phyloP scores from a whole-genome alignment of 2,797 vertebrate genomes.

The Poliocrania exsul region DNA sequence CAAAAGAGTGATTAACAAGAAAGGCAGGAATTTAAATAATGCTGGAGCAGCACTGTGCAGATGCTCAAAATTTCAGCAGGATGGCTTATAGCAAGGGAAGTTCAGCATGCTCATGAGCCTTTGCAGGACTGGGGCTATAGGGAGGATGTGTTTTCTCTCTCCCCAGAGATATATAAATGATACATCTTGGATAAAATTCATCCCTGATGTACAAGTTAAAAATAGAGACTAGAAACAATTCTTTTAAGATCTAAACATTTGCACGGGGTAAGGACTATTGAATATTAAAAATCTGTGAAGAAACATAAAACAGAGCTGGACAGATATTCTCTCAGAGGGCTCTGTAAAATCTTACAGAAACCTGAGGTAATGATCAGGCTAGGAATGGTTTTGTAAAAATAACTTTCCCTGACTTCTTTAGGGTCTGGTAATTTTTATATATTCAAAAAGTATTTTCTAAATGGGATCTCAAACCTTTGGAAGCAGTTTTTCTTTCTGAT shows the following conservation, averaged over 20 bases:
- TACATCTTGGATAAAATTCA: conserved; percentile 53
- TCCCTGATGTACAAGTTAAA: conserved; percentile 60
- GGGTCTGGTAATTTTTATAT: not conserved
- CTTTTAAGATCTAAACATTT: conserved; percentile 60
- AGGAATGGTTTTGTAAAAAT: conserved; percentile 36
- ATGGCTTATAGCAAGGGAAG: not conserved
- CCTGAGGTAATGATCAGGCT: conserved; percentile 7
- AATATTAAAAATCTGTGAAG: conserved; percentile 70
- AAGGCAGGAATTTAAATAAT: conserved; percentile 36
- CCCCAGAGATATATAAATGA: conserved; percentile 36
- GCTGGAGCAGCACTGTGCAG: not conserved
- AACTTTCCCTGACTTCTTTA: not conserved
- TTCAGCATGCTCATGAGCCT: not conserved
- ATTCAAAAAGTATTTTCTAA: not conserved
- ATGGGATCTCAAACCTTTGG: not conserved
- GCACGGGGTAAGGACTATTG: conserved; percentile 47
- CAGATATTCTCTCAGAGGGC: conserved; percentile 23
- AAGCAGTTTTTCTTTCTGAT: not conserved
- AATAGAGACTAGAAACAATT: conserved; percentile 58
- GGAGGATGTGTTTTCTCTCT: conserved; percentile 32
- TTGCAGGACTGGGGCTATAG: not conserved
- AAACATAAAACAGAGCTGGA: conserved; percentile 63
- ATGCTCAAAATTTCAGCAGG: not conserved
- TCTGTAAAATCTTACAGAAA: conserved; percentile 57
- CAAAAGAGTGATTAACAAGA: conserved; percentile 32